A percentile compares a stretch with the other conserved stretches of the same genome.
Evolutionary conservation across 1,140 invertebrate species (phyloP).

Genomic region (Drosophila sturtevanti): DNA sequence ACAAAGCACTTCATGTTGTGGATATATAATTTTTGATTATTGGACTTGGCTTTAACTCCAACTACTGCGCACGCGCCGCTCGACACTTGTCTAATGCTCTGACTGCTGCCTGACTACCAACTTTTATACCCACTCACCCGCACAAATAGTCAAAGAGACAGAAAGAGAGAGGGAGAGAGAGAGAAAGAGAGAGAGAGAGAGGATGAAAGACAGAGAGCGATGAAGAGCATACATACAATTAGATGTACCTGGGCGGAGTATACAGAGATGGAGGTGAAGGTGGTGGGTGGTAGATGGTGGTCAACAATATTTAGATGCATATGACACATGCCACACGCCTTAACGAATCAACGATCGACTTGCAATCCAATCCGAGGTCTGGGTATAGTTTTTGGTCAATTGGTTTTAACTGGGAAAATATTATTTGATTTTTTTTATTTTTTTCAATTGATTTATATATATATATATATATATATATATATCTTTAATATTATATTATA

Average conservation of each 20-base stretch:
- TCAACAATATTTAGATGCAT: not conserved
- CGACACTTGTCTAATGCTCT: slow-evolving; percentile 66
- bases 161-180: not conserved
- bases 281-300: not conserved
- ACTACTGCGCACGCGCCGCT: slow-evolving; percentile 62
- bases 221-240: not conserved
- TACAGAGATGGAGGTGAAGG: not conserved
- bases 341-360: not conserved
- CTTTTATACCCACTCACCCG: slow-evolving; percentile 56
- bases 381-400: not conserved
- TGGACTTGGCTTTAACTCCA: slow-evolving; percentile 25
- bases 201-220: not conserved
- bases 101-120: slow-evolving; percentile 15
- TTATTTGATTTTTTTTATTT: not conserved
- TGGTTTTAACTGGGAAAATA: too few relatives aligned
- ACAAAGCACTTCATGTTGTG: slow-evolving; percentile 79
- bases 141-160: not conserved
- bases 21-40: slow-evolving; percentile 48
- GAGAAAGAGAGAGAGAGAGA: not conserved
- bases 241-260: slow-evolving; percentile 8
- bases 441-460: not conserved
- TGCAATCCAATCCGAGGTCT: not conserved
- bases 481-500: too few relatives aligned
- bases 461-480: not conserved
- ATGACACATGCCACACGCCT: slow-evolving; percentile 62